phyloP scores from a whole-genome alignment of 2,888 invertebrate species.

The Netelia melanura region DNA sequence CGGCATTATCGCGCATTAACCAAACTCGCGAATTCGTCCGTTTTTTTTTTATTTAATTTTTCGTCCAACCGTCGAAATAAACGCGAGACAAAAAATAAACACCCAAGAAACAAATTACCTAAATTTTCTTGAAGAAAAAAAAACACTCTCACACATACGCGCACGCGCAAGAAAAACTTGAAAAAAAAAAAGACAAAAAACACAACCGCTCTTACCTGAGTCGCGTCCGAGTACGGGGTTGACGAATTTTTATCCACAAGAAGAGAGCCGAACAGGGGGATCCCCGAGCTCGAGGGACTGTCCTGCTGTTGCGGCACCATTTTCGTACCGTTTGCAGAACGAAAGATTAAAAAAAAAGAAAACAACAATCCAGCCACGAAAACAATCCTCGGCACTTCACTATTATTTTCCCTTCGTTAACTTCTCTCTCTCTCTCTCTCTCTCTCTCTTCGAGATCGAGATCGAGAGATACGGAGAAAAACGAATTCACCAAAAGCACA shows the following conservation, averaged over 20 bases:
- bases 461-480: not conserved
- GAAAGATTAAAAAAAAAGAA: constrained; percentile 52
- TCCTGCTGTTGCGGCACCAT: constrained; percentile 92
- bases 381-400: constrained; percentile 75
- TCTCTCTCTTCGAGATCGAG: constrained; percentile 32
- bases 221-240: constrained; percentile 99
- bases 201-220: constrained; percentile 90
- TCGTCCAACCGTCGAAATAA: too few relatives aligned
- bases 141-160: too few relatives aligned
- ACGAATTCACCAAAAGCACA: not conserved
- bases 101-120: not conserved
- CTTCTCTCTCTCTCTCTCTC: constrained; percentile 41
- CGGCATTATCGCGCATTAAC: not conserved
- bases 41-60: not conserved
- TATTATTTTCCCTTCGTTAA: constrained; percentile 63
- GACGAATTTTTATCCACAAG: constrained; percentile 95
- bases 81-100: too few relatives aligned
- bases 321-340: constrained; percentile 75
- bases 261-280: constrained; percentile 95
- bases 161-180: constrained; percentile 4
- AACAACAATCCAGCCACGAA: constrained; percentile 13
- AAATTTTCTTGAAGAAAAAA: too few relatives aligned
- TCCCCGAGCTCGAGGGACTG: constrained; percentile 88
- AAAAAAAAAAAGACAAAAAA: not conserved
- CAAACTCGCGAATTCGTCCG: not conserved